Evolutionary conservation across 2,888 invertebrate species (phyloP).

Genomic region (Eurois occulta): DNA sequence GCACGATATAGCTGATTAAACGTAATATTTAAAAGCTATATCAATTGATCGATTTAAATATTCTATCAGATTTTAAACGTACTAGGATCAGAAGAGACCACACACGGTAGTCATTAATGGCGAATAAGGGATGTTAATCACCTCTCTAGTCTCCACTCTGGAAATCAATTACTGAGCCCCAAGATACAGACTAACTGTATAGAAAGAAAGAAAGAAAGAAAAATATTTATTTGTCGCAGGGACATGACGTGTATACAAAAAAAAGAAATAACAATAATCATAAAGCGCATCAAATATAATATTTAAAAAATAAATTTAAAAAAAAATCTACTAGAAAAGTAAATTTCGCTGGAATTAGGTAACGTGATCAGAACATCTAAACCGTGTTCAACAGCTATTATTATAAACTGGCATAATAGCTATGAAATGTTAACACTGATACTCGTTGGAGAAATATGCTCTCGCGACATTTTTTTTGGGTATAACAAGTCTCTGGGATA

Average conservation of each 20-base stretch:
- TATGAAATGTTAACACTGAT: neutral
- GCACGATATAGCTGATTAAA: conserved; percentile 30
- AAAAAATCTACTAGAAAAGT: neutral
- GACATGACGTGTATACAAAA: no score
- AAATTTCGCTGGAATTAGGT: neutral
- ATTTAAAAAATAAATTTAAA: no score
- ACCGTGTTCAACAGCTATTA: neutral
- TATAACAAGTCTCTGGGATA: neutral
- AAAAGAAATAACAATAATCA: no score
- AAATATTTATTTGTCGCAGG: no score
- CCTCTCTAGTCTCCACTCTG: no score
- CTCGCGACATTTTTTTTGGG: neutral
- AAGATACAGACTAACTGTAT: no score
- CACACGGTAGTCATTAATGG: neutral
- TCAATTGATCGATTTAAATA: conserved; percentile 32
- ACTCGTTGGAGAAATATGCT: neutral
- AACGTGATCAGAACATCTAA: neutral
- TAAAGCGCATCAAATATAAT: no score
- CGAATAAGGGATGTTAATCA: neutral
- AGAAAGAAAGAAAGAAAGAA: no score
- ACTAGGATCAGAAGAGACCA: neutral
- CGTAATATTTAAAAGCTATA: conserved; percentile 36
- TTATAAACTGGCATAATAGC: no score
- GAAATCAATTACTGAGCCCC: no score
- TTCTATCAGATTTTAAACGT: conserved; percentile 19